phyloP scores from a whole-genome alignment of 2,113 vertebrate species.

The Oncorhynchus nerka region DNA sequence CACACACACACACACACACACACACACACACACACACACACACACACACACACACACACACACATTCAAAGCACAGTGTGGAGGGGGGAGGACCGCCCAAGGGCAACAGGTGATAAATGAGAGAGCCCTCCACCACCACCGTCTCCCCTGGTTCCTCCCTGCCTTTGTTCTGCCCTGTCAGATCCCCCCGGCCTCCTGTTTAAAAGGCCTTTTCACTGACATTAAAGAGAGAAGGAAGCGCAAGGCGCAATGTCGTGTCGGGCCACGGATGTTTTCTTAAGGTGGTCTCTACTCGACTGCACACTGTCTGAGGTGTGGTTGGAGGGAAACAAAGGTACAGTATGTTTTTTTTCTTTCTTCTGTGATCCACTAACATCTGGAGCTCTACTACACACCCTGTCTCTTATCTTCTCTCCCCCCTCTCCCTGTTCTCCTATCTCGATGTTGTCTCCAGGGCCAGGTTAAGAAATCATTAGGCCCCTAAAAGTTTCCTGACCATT shows the following conservation, averaged over 20 bases:
- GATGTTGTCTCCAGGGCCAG: neutral
- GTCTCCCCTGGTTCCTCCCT: constrained; percentile 67
- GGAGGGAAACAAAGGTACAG: neutral
- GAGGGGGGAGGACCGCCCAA: constrained; percentile 49
- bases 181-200: constrained; percentile 31
- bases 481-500: no score
- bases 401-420: no score
- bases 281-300: constrained; percentile 68
- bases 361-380: constrained; percentile 26
- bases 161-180: constrained; percentile 68
- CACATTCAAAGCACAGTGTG: constrained; percentile 1
- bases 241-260: constrained; percentile 67
- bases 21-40: constrained; percentile 1
- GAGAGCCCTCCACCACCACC: constrained; percentile 63
- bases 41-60: constrained; percentile 5
- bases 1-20: constrained; percentile 13
- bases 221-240: constrained; percentile 70
- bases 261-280: constrained; percentile 79
- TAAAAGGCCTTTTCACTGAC: constrained; percentile 74
- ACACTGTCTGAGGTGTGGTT: constrained; percentile 44
- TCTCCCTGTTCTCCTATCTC: constrained; percentile 29
- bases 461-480: no score
- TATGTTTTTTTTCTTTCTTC: constrained; percentile 41
- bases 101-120: constrained; percentile 79
- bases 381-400: neutral